phyloP scores from a whole-genome alignment of 2,113 vertebrate genomes.

The Sinosuthora webbiana region DNA sequence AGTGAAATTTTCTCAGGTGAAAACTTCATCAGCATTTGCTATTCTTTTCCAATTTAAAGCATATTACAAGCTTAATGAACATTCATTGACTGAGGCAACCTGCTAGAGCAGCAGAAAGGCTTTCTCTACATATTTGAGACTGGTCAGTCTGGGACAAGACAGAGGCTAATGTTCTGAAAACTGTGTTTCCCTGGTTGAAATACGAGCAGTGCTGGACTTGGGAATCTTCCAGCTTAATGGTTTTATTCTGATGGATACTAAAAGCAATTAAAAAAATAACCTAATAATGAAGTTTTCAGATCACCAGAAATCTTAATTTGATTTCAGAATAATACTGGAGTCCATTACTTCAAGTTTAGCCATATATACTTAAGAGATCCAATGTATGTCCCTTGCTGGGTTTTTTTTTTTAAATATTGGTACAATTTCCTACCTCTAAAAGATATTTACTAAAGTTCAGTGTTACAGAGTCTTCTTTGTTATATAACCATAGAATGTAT shows the following conservation, averaged over 20 bases:
- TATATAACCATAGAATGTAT: not conserved
- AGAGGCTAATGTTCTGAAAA: not conserved
- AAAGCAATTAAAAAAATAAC: not conserved
- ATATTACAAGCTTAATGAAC: not conserved
- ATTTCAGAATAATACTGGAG: not conserved
- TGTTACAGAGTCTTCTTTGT: not conserved
- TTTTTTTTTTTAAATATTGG: not conserved
- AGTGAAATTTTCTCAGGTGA: not conserved
- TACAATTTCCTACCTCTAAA: not conserved
- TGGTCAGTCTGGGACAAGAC: not conserved
- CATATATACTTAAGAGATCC: not conserved
- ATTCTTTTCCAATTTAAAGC: not conserved
- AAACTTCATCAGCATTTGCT: not conserved
- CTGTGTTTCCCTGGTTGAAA: not conserved
- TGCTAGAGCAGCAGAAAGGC: not conserved
- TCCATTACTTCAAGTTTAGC: not conserved
- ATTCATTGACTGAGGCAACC: not conserved
- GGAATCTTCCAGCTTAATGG: not conserved
- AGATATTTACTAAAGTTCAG: not conserved
- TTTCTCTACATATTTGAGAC: not conserved
- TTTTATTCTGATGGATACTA: not conserved
- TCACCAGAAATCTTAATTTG: not conserved
- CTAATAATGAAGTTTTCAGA: not conserved
- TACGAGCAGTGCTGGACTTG: not conserved
- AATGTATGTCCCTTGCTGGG: not conserved